These are phyloP conservation scores for Tetranychus piercei DNA, from an alignment of 2,888 invertebrate species.

Conservation along the genomic window DNA sequence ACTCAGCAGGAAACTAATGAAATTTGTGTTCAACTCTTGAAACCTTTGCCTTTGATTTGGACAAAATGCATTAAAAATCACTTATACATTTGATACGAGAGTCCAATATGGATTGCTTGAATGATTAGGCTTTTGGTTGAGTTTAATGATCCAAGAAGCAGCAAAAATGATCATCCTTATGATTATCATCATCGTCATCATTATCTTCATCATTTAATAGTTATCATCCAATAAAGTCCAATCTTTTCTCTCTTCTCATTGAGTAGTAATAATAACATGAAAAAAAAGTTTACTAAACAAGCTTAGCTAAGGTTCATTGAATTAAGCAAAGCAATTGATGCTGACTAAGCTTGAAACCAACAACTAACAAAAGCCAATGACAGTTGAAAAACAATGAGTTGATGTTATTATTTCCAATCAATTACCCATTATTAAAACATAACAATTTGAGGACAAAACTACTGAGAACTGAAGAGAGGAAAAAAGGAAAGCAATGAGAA, in stretches of 20 bases:
- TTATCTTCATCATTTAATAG: neutral
- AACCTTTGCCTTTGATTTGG: no score
- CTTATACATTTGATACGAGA: neutral
- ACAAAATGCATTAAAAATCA: no score
- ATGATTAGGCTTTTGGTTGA: neutral
- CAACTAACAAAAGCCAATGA: no score
- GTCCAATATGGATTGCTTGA: neutral
- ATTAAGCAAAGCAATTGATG: neutral
- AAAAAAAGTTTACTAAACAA: neutral
- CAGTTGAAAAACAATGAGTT: no score
- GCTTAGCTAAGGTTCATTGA: neutral
- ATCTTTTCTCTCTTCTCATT: neutral
- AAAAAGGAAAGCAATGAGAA: no score
- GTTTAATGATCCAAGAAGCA: neutral
- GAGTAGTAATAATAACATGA: neutral
- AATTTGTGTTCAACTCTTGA: no score
- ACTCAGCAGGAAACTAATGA: no score
- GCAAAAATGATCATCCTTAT: neutral
- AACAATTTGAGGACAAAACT: no score
- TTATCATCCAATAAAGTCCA: neutral
- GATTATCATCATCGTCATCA: neutral
- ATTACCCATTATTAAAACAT: no score
- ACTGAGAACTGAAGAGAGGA: no score
- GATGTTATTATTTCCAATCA: no score
- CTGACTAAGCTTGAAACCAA: neutral